Percentiles rank a stretch among this genome's conserved stretches.
Conservation (phyloP, 2,888 invertebrate species). For the Nezara viridula region DNA sequence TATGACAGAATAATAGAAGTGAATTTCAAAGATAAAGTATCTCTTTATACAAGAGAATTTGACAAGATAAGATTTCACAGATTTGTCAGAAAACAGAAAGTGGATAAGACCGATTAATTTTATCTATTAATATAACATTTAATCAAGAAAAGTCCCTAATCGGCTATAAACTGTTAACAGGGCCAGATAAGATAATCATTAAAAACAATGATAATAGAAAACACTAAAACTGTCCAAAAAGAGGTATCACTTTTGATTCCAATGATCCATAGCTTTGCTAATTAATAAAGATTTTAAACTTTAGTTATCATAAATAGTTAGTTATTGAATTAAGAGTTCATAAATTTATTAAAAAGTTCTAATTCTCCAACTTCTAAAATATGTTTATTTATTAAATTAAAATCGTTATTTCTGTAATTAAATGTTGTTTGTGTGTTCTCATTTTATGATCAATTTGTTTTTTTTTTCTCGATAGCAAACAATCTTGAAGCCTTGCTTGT, state of each 20-base stretch:
- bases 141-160: neutral
- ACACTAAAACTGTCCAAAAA: neutral
- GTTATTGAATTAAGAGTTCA: neutral
- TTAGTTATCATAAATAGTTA: too few species aligned
- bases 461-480: neutral
- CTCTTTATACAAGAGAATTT: too few species aligned
- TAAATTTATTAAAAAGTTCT: too few species aligned
- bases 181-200: neutral
- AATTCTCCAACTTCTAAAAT: too few species aligned
- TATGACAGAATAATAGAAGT: too few species aligned
- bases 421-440: neutral
- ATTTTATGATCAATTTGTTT: neutral
- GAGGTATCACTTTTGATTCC: neutral
- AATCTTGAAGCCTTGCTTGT: neutral
- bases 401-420: too few species aligned
- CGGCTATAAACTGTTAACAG: neutral
- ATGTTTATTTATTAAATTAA: too few species aligned
- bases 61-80: neutral
- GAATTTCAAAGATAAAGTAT: too few species aligned
- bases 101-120: neutral
- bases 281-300: too few species aligned
- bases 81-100: neutral
- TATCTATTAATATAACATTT: neutral
- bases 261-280: neutral
- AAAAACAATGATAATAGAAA: neutral